Conservation (phyloP, 2,113 vertebrate species). For the Galeopterus variegatus region DNA sequence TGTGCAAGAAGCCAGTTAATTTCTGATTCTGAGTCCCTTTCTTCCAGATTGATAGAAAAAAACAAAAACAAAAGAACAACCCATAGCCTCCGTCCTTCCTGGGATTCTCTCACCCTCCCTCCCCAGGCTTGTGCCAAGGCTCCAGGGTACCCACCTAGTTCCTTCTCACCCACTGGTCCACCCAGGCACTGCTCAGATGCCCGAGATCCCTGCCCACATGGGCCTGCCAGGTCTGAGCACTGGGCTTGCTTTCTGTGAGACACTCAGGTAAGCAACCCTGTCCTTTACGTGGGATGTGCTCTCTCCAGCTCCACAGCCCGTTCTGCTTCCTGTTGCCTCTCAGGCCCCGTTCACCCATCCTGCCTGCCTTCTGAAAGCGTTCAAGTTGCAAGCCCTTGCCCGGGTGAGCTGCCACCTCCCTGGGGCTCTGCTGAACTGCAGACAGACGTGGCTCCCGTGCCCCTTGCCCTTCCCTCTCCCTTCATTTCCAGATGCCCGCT, state of each 20-base stretch:
- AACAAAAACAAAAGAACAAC: too few species aligned
- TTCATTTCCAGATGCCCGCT: not conserved
- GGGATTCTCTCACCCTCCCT: not conserved
- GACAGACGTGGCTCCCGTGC: fast-evolving
- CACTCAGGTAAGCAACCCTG: not conserved
- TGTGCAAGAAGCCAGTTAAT: not conserved
- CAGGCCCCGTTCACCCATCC: not conserved
- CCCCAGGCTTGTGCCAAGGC: not conserved
- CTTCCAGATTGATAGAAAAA: not conserved
- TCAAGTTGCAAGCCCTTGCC: not conserved
- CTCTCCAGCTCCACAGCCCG: not conserved
- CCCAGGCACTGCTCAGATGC: not conserved
- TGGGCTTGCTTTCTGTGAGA: not conserved
- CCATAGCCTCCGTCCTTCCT: not conserved
- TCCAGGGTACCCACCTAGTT: not conserved
- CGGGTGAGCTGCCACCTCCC: not conserved
- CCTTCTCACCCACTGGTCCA: not conserved
- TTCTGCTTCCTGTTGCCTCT: not conserved
- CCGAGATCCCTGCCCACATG: not conserved
- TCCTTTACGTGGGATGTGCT: not conserved
- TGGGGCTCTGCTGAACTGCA: not conserved
- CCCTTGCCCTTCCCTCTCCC: not conserved
- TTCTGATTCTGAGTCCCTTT: not conserved
- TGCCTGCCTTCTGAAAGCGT: not conserved
- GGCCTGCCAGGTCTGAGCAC: not conserved